Conservation (phyloP, 2,113 vertebrate species). For the Megaceryle torquata region DNA sequence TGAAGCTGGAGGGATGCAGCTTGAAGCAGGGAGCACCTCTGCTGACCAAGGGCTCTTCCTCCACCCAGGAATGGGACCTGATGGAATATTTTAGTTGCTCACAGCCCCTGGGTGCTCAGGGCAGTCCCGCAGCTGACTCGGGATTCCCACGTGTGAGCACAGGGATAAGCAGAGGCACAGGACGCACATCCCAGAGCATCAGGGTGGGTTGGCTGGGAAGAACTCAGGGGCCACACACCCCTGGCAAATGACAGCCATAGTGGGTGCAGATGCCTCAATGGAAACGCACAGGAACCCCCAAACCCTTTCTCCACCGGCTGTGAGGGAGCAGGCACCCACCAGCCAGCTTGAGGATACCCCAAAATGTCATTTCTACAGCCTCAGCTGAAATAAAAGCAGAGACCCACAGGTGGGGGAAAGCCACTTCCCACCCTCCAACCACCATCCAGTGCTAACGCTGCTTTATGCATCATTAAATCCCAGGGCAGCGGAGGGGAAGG, state of each 20-base stretch:
- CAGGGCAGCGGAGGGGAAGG: neutral
- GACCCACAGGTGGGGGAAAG: fast-evolving
- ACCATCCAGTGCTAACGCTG: neutral
- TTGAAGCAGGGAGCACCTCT: neutral
- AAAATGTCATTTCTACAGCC: neutral
- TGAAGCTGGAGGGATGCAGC: fast-evolving
- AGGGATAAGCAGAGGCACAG: fast-evolving
- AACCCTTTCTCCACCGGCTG: neutral
- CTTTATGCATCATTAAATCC: neutral
- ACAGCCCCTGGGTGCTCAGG: too few relatives aligned
- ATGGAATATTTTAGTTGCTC: fast-evolving
- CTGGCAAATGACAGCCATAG: fast-evolving
- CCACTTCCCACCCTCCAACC: neutral
- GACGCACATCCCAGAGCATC: fast-evolving
- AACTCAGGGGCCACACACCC: fast-evolving
- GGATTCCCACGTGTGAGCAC: fast-evolving
- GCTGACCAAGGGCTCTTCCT: too few relatives aligned
- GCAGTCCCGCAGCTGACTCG: fast-evolving
- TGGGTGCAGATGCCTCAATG: fast-evolving
- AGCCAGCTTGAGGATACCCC: neutral
- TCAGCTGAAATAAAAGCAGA: neutral
- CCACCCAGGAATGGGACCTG: neutral
- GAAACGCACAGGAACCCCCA: neutral
- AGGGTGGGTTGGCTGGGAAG: neutral
- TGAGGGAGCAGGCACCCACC: neutral